Percentiles rank a stretch among this genome's conserved stretches.
phyloP scores from a whole-genome alignment of 2,113 vertebrate species.

The Menidia beryllina region DNA sequence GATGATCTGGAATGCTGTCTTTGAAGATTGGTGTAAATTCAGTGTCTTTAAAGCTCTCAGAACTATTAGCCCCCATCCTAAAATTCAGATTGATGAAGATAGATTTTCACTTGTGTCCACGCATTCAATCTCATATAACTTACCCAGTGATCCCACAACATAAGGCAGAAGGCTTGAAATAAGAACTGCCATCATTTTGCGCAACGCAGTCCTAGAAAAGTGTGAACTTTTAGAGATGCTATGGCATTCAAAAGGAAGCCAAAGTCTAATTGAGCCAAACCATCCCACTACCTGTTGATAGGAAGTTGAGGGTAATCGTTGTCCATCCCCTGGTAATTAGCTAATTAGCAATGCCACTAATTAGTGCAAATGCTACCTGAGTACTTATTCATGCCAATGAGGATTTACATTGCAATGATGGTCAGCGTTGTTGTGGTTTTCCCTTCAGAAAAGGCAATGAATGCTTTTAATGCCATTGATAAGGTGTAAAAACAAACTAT shows the following conservation, averaged over 20 bases:
- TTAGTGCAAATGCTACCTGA: slow-evolving; percentile 54
- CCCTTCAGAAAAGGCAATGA: background rate
- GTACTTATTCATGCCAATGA: slow-evolving; percentile 45
- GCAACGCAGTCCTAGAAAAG: slow-evolving; percentile 13
- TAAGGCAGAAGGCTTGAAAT: too few relatives aligned
- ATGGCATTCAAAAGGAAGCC: slow-evolving; percentile 27
- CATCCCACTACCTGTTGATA: slow-evolving; percentile 46
- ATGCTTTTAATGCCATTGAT: slow-evolving; percentile 30
- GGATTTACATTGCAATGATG: slow-evolving; percentile 24
- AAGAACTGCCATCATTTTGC: background rate
- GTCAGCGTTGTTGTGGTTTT: slow-evolving; percentile 33
- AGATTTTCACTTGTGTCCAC: too few relatives aligned
- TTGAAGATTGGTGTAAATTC: too few relatives aligned
- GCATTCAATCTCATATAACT: too few relatives aligned
- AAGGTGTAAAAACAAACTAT: slow-evolving; percentile 23
- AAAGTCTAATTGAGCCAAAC: slow-evolving; percentile 17
- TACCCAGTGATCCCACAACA: too few relatives aligned
- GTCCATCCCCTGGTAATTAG: slow-evolving; percentile 56
- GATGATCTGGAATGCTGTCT: background rate
- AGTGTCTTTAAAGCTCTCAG: too few relatives aligned
- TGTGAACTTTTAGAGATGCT: slow-evolving; percentile 25
- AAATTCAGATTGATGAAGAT: too few relatives aligned
- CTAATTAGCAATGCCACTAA: slow-evolving; percentile 54
- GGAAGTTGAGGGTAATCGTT: slow-evolving; percentile 42
- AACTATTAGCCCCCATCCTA: too few relatives aligned